A percentile compares a stretch with the other conserved stretches of the same genome.
Evolutionary conservation across 53 echinoderm and acorn worm species (phyloP).

Genomic region (Holothuria leucospilota): DNA sequence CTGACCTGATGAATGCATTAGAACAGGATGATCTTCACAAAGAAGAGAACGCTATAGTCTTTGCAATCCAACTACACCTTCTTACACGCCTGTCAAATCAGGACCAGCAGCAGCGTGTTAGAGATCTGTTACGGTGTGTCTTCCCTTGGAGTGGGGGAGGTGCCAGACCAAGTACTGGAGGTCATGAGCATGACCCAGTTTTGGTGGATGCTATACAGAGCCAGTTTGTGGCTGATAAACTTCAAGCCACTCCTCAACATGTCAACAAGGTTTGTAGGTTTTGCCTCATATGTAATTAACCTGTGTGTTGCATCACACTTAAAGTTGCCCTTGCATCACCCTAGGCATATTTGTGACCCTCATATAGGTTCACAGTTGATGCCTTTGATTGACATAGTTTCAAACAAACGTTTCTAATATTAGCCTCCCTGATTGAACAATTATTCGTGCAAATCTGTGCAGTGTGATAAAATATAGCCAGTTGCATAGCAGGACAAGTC

Average conservation of each 20-base stretch:
- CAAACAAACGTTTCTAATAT: too few species aligned
- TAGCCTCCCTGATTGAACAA: too few species aligned
- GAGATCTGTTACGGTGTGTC: conserved; percentile 75
- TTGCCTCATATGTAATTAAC: too few species aligned
- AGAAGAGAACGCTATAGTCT: conserved; percentile 79
- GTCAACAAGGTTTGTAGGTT: conserved; percentile 76
- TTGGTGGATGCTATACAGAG: conserved; percentile 92
- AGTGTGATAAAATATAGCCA: too few species aligned
- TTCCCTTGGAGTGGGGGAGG: conserved; percentile 82
- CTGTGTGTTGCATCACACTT: too few species aligned
- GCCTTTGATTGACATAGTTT: too few species aligned
- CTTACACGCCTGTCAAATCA: conserved; percentile 61
- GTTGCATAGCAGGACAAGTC: too few species aligned
- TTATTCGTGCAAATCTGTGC: too few species aligned
- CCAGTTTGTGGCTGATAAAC: conserved; percentile 92
- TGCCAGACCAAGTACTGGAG: conserved; percentile 58
- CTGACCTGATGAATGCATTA: conserved; percentile 55
- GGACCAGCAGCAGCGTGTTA: conserved; percentile 53
- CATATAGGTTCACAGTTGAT: too few species aligned
- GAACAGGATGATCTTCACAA: conserved; percentile 85
- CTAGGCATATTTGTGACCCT: too few species aligned
- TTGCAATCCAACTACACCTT: conserved; percentile 77
- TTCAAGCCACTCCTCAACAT: conserved; percentile 94
- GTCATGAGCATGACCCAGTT: conserved; percentile 87
- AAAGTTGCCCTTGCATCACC: too few species aligned